phyloP scores from a whole-genome alignment of 2,888 invertebrate species.

The Yponomeuta malinellus region DNA sequence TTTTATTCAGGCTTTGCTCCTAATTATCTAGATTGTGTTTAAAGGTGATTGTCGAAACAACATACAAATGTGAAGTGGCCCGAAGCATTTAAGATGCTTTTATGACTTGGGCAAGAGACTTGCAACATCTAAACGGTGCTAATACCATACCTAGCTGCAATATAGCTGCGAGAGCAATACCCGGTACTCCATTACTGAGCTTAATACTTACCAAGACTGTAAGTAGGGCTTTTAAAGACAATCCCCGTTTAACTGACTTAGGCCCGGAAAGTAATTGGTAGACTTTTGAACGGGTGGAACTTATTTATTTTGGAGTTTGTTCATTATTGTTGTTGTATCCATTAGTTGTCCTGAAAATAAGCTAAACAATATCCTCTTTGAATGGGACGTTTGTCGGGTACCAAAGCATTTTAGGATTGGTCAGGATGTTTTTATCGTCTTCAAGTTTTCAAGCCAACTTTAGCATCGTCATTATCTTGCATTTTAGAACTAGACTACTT shows the following conservation, averaged over 20 bases:
- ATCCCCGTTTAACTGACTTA: neutral
- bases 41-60: no score
- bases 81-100: neutral
- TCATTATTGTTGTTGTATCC: neutral
- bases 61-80: no score
- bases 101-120: neutral
- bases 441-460: no score
- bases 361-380: neutral
- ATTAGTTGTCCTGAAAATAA: neutral
- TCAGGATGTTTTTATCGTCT: no score
- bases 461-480: no score
- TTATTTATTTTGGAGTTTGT: neutral
- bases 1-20: no score
- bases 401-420: no score
- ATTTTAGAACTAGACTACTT: no score
- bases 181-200: constrained; percentile 1
- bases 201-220: constrained; percentile 4
- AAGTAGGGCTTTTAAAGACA: constrained; percentile 3
- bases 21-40: no score
- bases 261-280: neutral
- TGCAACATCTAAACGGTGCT: neutral
- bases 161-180: neutral
- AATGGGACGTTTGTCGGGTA: no score
- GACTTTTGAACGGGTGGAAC: neutral
- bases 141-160: neutral